A percentile compares a stretch with the other conserved stretches of the same genome.
These are phyloP conservation scores for Eurypyga helias DNA, from an alignment of 2,113 vertebrate genomes.

Conservation along the genomic window DNA sequence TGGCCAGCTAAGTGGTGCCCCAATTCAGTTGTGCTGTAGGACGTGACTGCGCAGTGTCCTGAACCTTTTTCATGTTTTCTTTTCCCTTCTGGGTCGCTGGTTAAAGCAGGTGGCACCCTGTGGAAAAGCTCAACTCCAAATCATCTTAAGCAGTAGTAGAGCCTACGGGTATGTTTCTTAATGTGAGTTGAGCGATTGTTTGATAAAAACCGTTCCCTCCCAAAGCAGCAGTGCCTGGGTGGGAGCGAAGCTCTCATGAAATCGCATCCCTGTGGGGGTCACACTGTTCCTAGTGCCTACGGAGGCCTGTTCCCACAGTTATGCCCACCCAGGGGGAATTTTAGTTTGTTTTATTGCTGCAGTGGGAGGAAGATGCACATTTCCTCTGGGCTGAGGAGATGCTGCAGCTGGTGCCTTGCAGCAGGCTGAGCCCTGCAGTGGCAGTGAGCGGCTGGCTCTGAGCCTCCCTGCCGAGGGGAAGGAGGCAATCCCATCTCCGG, in stretches of 20 bases:
- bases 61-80: accelerated
- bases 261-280: background rate
- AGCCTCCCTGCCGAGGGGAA: background rate
- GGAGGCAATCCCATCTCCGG: background rate
- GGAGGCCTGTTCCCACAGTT: background rate
- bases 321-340: background rate
- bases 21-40: accelerated
- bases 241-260: background rate
- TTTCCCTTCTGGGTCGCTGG: background rate
- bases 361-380: background rate
- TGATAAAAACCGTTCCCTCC: background rate
- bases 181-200: background rate
- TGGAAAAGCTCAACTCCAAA: background rate
- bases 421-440: background rate
- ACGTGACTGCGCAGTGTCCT: background rate
- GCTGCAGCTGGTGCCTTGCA: background rate
- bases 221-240: background rate
- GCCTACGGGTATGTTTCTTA: accelerated
- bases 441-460: background rate
- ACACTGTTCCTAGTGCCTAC: background rate
- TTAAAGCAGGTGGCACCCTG: background rate
- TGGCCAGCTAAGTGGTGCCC: background rate
- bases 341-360: background rate
- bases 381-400: background rate
- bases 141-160: background rate